Conservation (phyloP, 2,113 vertebrate species). For the Anolis sagrei region DNA sequence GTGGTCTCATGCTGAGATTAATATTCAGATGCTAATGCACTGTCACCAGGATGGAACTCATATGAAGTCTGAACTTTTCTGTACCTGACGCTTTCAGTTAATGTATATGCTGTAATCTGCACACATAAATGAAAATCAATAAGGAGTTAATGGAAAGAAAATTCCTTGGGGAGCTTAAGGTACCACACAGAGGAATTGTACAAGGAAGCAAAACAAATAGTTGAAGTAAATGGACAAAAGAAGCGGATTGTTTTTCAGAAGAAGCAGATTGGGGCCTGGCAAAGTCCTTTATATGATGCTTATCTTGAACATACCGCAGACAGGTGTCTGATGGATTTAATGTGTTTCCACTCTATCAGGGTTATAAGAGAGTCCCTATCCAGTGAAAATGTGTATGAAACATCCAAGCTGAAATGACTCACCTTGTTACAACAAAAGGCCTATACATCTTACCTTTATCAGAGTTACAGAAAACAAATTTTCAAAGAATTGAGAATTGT, state of each 20-base stretch:
- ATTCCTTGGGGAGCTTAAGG: constrained; percentile 44
- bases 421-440: constrained; percentile 32
- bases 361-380: constrained; percentile 50
- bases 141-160: constrained; percentile 67
- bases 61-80: constrained; percentile 51
- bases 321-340: constrained; percentile 57
- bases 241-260: constrained; percentile 48
- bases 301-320: constrained; percentile 59
- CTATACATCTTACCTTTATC: constrained; percentile 67
- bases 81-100: constrained; percentile 48
- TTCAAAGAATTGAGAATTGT: constrained; percentile 57
- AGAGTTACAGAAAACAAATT: constrained; percentile 65
- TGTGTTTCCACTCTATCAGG: constrained; percentile 51
- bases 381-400: constrained; percentile 57
- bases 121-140: constrained; percentile 72
- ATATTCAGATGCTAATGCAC: constrained; percentile 39
- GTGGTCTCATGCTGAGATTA: constrained; percentile 42
- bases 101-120: constrained; percentile 43
- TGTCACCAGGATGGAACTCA: constrained; percentile 46
- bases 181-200: constrained; percentile 44
- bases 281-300: constrained; percentile 55
- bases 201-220: constrained; percentile 53
- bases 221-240: constrained; percentile 63
- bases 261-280: constrained; percentile 46
- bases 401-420: constrained; percentile 53